Percentiles rank a stretch among this genome's conserved stretches.
These are phyloP conservation scores for Meloe dianella DNA, from an alignment of 2,888 invertebrate genomes.

Conservation along the genomic window DNA sequence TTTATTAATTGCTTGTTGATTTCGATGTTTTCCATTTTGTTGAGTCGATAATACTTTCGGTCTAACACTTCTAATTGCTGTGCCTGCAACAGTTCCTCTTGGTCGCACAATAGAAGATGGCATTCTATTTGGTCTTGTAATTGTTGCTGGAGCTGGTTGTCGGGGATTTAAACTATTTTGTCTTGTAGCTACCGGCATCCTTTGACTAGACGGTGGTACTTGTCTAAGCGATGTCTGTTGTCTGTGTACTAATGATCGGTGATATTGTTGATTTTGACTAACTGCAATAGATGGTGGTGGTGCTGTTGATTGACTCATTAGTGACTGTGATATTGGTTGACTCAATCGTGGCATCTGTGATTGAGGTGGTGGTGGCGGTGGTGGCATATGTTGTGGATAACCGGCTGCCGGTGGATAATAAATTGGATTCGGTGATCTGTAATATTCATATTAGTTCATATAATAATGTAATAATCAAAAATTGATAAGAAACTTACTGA, in stretches of 20 bases:
- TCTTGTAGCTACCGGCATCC: conserved; percentile 41
- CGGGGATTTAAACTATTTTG: conserved; percentile 37
- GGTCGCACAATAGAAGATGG: conserved; percentile 46
- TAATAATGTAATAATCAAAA: conserved; percentile 13
- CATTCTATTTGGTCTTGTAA: conserved; percentile 29
- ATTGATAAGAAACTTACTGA: conserved; percentile 49
- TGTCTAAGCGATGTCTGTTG: conserved; percentile 45
- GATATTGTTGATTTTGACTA: conserved; percentile 43
- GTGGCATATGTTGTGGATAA: conserved; percentile 59
- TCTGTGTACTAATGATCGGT: conserved; percentile 40
- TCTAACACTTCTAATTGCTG: conserved; percentile 37
- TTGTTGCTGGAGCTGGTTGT: conserved; percentile 42
- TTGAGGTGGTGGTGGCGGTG: conserved; percentile 37
- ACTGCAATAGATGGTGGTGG: conserved; percentile 50
- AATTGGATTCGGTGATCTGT: conserved; percentile 52
- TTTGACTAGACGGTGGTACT: conserved; percentile 49
- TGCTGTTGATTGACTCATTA: conserved; percentile 52
- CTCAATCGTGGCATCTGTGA: conserved; percentile 35
- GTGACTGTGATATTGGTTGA: conserved; percentile 41
- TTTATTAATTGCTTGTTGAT: conserved; percentile 46
- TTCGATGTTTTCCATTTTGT: conserved; percentile 34
- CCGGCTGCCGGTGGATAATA: conserved; percentile 54
- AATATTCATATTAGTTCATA: conserved; percentile 22
- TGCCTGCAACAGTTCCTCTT: conserved; percentile 38
- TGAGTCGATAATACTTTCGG: conserved; percentile 39